A percentile compares a stretch with the other conserved stretches of the same genome.
Evolutionary conservation across 2,113 vertebrate genomes (phyloP).

Genomic region (Menidia beryllina): DNA sequence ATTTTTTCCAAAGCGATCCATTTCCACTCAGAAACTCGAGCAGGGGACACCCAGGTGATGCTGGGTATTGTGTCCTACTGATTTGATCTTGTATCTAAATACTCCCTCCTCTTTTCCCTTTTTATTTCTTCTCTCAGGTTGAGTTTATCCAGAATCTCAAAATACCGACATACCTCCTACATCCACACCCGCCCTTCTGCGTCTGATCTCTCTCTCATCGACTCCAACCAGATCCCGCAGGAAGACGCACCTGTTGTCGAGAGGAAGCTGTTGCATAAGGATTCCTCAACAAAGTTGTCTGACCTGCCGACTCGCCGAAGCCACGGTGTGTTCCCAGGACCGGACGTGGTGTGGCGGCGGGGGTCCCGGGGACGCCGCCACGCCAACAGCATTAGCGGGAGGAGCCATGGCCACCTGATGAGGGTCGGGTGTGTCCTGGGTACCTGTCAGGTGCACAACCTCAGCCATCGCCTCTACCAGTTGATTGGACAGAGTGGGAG

Average conservation of each 20-base stretch:
- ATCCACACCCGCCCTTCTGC: conserved; percentile 22
- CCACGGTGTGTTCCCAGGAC: conserved; percentile 9
- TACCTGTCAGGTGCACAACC: conserved; percentile 93
- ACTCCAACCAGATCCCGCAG: conserved; percentile 40
- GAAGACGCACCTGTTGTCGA: conserved; percentile 55
- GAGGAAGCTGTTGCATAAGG: conserved; percentile 64
- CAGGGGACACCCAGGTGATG: neutral
- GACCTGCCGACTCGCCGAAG: conserved; percentile 21
- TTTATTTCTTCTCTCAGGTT: conserved; percentile 38
- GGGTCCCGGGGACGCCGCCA: conserved; percentile 75
- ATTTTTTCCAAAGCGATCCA: conserved; percentile 14
- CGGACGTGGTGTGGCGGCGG: neutral
- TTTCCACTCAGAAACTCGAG: conserved; percentile 38
- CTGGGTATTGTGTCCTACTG: neutral
- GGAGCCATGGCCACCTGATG: conserved; percentile 76
- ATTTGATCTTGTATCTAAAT: conserved; percentile 12
- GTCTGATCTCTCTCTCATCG: conserved; percentile 24
- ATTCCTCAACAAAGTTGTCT: conserved; percentile 33
- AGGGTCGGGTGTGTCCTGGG: conserved; percentile 89
- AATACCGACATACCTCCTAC: conserved; percentile 30
- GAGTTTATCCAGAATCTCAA: conserved; percentile 39
- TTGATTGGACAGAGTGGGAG: conserved; percentile 84
- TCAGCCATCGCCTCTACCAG: conserved; percentile 91
- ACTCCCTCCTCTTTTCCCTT: conserved; percentile 8
- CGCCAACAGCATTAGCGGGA: conserved; percentile 22